A percentile compares a stretch with the other conserved stretches of the same genome.
Evolutionary conservation across 2,888 invertebrate genomes (phyloP).

Genomic region (Tiliacea aurago): DNA sequence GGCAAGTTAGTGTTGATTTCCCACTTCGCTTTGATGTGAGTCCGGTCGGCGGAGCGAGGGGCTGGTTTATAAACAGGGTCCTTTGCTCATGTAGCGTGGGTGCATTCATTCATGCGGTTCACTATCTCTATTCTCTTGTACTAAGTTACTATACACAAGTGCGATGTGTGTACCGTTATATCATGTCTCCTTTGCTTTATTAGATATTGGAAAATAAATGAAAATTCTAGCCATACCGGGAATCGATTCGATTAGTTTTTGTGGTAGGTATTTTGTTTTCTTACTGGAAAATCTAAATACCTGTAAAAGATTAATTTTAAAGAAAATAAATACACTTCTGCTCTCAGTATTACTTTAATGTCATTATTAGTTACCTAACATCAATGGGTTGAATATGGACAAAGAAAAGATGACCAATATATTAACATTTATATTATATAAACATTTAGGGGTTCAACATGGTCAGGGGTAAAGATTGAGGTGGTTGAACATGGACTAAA

Average conservation of each 20-base stretch:
- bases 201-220: constrained; percentile 19
- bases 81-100: constrained; percentile 80
- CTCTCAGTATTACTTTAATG: no score
- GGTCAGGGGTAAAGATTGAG: no score
- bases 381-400: no score
- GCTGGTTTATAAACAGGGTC: constrained; percentile 77
- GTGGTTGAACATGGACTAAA: no score
- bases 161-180: constrained; percentile 16
- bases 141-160: constrained; percentile 53
- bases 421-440: no score
- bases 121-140: constrained; percentile 65
- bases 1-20: constrained; percentile 81
- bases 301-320: no score
- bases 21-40: constrained; percentile 84
- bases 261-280: not conserved
- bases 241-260: not conserved
- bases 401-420: no score
- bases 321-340: no score
- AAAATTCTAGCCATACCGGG: not conserved
- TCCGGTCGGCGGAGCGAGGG: constrained; percentile 72
- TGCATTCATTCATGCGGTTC: constrained; percentile 81
- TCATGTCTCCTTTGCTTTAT: not conserved
- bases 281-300: not conserved
- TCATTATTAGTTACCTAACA: no score
- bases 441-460: no score